Percentiles rank a stretch among this genome's conserved stretches.
These are phyloP conservation scores for Cataglyphis altisquamis DNA, from an alignment of 2,888 invertebrate genomes.

Conservation along the genomic window DNA sequence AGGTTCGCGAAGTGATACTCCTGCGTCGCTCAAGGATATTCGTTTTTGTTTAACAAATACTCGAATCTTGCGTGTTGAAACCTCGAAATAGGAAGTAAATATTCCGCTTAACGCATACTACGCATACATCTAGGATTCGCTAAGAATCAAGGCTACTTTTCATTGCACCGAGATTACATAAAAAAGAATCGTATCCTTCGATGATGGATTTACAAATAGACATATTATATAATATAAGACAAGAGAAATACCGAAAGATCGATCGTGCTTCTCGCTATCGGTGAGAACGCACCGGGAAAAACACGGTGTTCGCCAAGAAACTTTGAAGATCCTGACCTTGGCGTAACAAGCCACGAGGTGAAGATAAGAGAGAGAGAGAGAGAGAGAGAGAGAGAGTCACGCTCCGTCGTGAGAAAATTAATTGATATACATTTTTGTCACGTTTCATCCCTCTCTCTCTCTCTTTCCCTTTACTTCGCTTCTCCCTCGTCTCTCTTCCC, in stretches of 20 bases:
- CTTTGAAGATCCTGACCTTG: slow-evolving; percentile 71
- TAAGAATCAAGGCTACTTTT: background rate
- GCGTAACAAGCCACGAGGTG: slow-evolving; percentile 70
- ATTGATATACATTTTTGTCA: slow-evolving; percentile 75
- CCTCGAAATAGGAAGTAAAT: slow-evolving; percentile 25
- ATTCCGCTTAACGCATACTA: background rate
- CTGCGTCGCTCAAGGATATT: slow-evolving; percentile 29
- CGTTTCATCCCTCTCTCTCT: slow-evolving; percentile 8
- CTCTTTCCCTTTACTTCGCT: background rate
- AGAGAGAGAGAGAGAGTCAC: slow-evolving; percentile 64
- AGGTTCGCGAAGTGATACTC: slow-evolving; percentile 17
- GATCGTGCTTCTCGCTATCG: slow-evolving; percentile 22
- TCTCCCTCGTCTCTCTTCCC: slow-evolving; percentile 34
- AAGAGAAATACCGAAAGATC: background rate
- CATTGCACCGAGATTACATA: slow-evolving; percentile 1
- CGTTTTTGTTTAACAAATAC: slow-evolving; percentile 48
- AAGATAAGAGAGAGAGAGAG: slow-evolving; percentile 50
- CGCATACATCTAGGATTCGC: background rate
- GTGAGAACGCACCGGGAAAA: slow-evolving; percentile 16
- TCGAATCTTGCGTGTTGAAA: slow-evolving; percentile 12
- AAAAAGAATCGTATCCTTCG: slow-evolving; percentile 5
- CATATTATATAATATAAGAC: background rate
- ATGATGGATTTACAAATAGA: slow-evolving; percentile 11
- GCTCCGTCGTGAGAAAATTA: slow-evolving; percentile 74
- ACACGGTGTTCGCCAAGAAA: slow-evolving; percentile 55